phyloP scores from a whole-genome alignment of 2,797 vertebrate genomes.

The Uromys caudimaculatus region DNA sequence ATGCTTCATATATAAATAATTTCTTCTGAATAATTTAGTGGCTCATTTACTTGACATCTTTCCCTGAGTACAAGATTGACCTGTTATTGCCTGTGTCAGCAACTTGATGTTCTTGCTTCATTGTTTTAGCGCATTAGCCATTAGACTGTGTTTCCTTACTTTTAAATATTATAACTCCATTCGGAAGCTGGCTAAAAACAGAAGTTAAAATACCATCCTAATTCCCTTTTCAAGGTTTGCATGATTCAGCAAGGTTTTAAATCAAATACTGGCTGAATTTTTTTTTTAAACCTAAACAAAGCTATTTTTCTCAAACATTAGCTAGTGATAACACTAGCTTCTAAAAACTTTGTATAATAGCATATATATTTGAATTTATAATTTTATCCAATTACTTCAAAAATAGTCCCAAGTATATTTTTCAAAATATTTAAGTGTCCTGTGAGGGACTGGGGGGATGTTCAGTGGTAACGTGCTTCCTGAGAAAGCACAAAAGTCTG shows the following conservation, averaged over 20 bases:
- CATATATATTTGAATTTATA: constrained; percentile 16
- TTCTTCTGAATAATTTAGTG: constrained; percentile 77
- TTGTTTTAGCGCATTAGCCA: constrained; percentile 62
- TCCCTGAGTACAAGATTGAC: constrained; percentile 70
- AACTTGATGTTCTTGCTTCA: constrained; percentile 48
- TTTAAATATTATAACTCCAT: constrained; percentile 58
- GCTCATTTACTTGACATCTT: constrained; percentile 74
- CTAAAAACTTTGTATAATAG: neutral
- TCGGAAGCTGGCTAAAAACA: constrained; percentile 64
- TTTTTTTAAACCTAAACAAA: constrained; percentile 26
- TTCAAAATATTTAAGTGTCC: constrained; percentile 28
- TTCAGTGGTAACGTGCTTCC: neutral
- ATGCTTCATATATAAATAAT: constrained; percentile 78
- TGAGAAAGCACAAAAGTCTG: neutral
- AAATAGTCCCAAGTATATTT: constrained; percentile 2
- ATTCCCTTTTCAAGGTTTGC: constrained; percentile 29
- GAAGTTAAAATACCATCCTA: constrained; percentile 68
- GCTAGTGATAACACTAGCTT: constrained; percentile 29
- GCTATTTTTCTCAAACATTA: constrained; percentile 30
- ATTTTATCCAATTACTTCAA: constrained; percentile 47
- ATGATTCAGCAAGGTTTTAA: constrained; percentile 62
- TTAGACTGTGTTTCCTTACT: constrained; percentile 54
- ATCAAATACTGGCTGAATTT: constrained; percentile 35
- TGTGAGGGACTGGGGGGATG: neutral
- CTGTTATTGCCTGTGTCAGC: constrained; percentile 57